Percentiles rank a stretch among this genome's conserved stretches.
Conservation (phyloP, 2,888 invertebrate genomes). For the Ophion ellenae region DNA sequence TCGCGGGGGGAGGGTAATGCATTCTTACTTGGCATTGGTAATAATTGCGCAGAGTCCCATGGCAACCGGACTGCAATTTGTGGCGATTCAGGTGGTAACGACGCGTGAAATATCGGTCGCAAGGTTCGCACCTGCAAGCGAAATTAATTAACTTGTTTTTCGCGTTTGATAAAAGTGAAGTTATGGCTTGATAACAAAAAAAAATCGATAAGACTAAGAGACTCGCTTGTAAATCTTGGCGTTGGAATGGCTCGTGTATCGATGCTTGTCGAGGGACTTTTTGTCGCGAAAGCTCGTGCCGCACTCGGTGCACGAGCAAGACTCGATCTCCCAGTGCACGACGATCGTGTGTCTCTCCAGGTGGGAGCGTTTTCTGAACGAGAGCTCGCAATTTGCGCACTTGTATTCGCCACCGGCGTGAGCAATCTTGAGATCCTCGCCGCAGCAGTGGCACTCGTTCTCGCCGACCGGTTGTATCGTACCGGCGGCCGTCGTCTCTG, state of each 20-base stretch:
- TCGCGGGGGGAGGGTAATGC: too few relatives aligned
- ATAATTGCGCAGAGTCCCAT: slow-evolving; percentile 84
- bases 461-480: slow-evolving; percentile 79
- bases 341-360: slow-evolving; percentile 88
- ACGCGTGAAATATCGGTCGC: slow-evolving; percentile 85
- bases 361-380: slow-evolving; percentile 89
- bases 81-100: slow-evolving; percentile 85
- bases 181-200: background rate
- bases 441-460: slow-evolving; percentile 86
- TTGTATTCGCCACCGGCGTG: slow-evolving; percentile 86
- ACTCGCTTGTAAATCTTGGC: slow-evolving; percentile 84
- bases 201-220: background rate
- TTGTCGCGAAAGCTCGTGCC: slow-evolving; percentile 87
- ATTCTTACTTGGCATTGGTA: slow-evolving; percentile 86
- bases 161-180: too few relatives aligned
- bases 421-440: slow-evolving; percentile 85
- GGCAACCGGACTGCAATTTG: slow-evolving; percentile 85
- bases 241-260: slow-evolving; percentile 84
- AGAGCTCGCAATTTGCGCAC: slow-evolving; percentile 88
- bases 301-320: slow-evolving; percentile 88
- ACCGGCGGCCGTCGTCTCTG: slow-evolving; percentile 70
- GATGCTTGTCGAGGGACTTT: slow-evolving; percentile 87
- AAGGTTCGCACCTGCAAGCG: slow-evolving; percentile 82
- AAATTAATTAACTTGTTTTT: background rate
- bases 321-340: slow-evolving; percentile 88